A percentile compares a stretch with the other conserved stretches of the same genome.
Evolutionary conservation across 1,140 invertebrate species (phyloP).

Genomic region (Ips nitidus): DNA sequence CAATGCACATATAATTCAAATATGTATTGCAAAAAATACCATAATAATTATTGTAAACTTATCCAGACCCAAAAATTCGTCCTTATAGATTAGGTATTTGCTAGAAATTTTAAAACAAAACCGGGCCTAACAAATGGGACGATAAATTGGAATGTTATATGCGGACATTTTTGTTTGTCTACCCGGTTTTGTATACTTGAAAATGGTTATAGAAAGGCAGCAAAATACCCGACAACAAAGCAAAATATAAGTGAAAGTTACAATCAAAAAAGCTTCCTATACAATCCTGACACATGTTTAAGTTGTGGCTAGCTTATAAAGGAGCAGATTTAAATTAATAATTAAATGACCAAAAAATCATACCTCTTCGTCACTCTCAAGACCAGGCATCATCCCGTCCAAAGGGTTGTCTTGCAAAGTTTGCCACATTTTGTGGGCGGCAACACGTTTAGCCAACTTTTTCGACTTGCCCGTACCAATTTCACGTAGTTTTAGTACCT

Average conservation of each 20-base stretch:
- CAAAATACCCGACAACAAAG: constrained; percentile 45
- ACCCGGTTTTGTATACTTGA: no score
- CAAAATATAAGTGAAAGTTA: not conserved
- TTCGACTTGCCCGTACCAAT: constrained; percentile 90
- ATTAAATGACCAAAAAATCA: constrained; percentile 3
- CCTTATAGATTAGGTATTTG: no score
- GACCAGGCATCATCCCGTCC: constrained; percentile 61
- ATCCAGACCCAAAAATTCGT: no score
- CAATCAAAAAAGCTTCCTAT: not conserved
- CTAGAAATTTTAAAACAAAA: no score
- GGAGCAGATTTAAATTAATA: no score
- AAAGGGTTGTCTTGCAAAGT: constrained; percentile 73
- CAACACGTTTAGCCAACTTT: constrained; percentile 91
- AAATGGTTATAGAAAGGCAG: constrained; percentile 39
- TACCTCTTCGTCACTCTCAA: constrained; percentile 40
- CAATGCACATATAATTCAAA: no score
- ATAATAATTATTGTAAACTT: no score
- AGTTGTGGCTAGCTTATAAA: no score
- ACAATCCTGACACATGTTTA: not conserved
- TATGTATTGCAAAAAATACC: no score
- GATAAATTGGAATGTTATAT: no score
- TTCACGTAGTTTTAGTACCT: constrained; percentile 79
- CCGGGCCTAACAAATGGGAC: no score
- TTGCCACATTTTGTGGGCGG: constrained; percentile 91
- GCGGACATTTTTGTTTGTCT: no score